Evolutionary conservation across 1,140 invertebrate species (phyloP), one percentile per base, ranked within the genome.

Genomic region (Heliconius hewitsoni): DNA sequence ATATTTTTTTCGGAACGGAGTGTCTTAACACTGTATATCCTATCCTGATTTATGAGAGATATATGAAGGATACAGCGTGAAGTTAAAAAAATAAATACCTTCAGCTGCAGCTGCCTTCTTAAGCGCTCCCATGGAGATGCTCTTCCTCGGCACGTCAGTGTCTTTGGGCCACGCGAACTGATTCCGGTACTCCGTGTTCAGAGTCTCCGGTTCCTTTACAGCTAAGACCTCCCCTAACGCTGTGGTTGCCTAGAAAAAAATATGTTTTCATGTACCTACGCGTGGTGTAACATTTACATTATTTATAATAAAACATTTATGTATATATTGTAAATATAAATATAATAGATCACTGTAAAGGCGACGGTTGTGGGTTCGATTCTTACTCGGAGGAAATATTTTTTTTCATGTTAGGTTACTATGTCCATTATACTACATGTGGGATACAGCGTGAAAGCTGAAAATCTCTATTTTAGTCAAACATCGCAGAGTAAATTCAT

Each of bases 101-200:
- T 97, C 95, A 95, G 96, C 95, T 95, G 96, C 92, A 42, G 95
- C 91, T 76, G 96, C 96, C 83, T 97, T 96, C 90, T 97, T 97
- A 73, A 98, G 96, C 50, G 97, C 97, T 71, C 97, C 97, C 97
- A 98, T 97, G 83, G 97, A 98, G 86, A 97, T 96, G 81, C 97
- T 98, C 94, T 98, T 98, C 90, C 97, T 95, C 27, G 97, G 97
- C 19, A 93, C 93, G 71, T 89, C 86, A 81, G 94, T 94, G 81
- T 96, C 97, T 88, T 97, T 96, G 84, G 97, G 97, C 97, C 97
- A 98, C 80, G 97, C 97, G 94, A 98, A 98, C 95, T 98, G 97
- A 87, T 98, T 96, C 83, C 97, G 96, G 95, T 98, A 98, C 95
- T 98, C 97, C 82, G 97, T 98, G 95, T 97, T 97, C 91, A 97